Conservation (phyloP, 2,797 vertebrate species). For the Ficedula albicollis region DNA sequence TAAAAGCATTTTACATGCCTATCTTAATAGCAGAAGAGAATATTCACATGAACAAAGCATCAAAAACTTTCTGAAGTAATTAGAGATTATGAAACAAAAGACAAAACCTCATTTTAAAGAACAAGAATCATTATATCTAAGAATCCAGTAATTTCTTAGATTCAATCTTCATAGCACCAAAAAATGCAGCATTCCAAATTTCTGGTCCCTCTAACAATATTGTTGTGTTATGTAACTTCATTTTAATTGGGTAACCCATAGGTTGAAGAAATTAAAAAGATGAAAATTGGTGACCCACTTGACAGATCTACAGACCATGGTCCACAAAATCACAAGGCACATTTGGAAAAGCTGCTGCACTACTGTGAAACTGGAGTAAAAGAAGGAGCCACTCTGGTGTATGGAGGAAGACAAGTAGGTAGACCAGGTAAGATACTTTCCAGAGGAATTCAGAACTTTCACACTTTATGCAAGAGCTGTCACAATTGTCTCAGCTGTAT, state of each 20-base stretch:
- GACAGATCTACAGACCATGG: constrained; percentile 95
- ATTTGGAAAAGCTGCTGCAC: constrained; percentile 93
- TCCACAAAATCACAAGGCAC: constrained; percentile 95
- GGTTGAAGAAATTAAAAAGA: constrained; percentile 96
- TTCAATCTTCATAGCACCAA: neutral
- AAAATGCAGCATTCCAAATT: neutral
- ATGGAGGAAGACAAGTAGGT: constrained; percentile 84
- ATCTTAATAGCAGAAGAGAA: neutral
- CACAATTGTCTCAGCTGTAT: neutral
- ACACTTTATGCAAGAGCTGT: neutral
- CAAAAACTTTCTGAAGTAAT: neutral
- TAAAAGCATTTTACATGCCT: neutral
- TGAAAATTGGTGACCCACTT: constrained; percentile 96
- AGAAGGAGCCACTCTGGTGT: constrained; percentile 92
- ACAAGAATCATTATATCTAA: neutral
- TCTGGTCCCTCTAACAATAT: neutral
- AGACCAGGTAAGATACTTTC: constrained; percentile 83
- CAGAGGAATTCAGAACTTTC: neutral
- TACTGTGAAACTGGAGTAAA: constrained; percentile 91
- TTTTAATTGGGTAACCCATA: constrained; percentile 59
- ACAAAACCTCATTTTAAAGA: neutral
- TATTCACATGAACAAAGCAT: neutral
- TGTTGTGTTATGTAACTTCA: neutral
- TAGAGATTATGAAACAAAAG: neutral
- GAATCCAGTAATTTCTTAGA: neutral